phyloP scores from a whole-genome alignment of 2,888 invertebrate species.

The Leistus spinibarbis region DNA sequence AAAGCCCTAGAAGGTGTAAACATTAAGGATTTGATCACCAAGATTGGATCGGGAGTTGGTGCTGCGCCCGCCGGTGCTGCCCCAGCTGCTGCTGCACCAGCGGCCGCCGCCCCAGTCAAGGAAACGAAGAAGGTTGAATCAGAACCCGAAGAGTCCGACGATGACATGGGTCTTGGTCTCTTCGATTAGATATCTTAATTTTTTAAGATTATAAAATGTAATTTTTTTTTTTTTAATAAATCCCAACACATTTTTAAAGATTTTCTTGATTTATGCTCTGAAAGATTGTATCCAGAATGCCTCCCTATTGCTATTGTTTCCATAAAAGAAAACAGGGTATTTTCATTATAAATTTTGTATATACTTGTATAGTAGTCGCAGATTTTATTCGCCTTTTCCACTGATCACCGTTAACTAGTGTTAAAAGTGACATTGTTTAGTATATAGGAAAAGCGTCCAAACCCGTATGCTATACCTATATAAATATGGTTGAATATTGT shows the following conservation, averaged over 20 bases:
- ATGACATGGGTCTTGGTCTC: conserved; percentile 93
- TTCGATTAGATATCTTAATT: conserved; percentile 67
- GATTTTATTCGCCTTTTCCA: too few relatives aligned
- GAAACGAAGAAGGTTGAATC: conserved; percentile 82
- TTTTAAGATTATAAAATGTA: conserved; percentile 10
- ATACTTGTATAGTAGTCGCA: too few relatives aligned
- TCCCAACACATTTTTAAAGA: conserved; percentile 15
- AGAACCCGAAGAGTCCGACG: conserved; percentile 82
- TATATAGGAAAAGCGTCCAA: too few relatives aligned
- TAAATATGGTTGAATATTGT: too few relatives aligned
- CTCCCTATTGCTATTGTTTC: too few relatives aligned
- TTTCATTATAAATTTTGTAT: too few relatives aligned
- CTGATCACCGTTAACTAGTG: too few relatives aligned
- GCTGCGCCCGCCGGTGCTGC: conserved; percentile 77
- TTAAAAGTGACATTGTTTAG: too few relatives aligned
- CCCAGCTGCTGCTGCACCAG: conserved; percentile 69
- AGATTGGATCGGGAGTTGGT: conserved; percentile 90
- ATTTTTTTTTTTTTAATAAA: conserved; percentile 27
- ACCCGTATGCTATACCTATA: too few relatives aligned
- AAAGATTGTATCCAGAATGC: neutral
- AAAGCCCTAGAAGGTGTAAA: conserved; percentile 95
- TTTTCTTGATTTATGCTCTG: neutral
- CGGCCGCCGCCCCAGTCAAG: conserved; percentile 71
- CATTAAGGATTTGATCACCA: conserved; percentile 90
- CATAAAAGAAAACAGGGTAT: too few relatives aligned